Evolutionary conservation across 2,797 vertebrate genomes (phyloP).

Genomic region (Sebastes nivosus): DNA sequence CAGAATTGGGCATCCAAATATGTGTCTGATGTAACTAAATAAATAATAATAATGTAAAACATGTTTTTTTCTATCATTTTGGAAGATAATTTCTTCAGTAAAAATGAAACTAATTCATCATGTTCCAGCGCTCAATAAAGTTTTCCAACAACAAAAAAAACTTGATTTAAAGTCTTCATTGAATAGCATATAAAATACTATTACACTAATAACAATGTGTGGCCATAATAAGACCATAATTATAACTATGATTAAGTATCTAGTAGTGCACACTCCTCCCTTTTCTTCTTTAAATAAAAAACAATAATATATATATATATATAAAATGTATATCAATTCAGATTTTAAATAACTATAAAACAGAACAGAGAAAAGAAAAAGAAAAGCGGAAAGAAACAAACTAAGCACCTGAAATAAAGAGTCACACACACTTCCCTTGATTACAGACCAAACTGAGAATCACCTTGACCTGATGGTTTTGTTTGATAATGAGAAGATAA

Average conservation of each 20-base stretch:
- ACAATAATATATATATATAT: too few relatives aligned
- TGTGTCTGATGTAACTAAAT: background rate
- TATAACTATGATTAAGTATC: background rate
- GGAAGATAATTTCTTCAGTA: background rate
- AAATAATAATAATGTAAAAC: background rate
- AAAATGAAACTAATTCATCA: background rate
- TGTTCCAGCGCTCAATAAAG: background rate
- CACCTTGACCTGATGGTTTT: background rate
- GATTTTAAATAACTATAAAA: background rate
- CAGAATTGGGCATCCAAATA: background rate
- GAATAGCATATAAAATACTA: background rate
- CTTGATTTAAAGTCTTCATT: background rate
- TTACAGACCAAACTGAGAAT: background rate
- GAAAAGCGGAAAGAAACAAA: background rate
- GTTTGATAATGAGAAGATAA: background rate
- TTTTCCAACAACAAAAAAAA: background rate
- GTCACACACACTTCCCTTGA: background rate
- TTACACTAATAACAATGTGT: background rate
- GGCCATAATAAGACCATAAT: background rate
- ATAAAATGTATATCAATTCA: too few relatives aligned
- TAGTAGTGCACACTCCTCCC: background rate
- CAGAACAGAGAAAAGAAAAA: background rate
- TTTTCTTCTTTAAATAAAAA: background rate
- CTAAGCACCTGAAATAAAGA: background rate
- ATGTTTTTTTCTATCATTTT: background rate